These are phyloP conservation scores for Jaculus jaculus DNA, from an alignment of 2,113 vertebrate species.

Conservation along the genomic window DNA sequence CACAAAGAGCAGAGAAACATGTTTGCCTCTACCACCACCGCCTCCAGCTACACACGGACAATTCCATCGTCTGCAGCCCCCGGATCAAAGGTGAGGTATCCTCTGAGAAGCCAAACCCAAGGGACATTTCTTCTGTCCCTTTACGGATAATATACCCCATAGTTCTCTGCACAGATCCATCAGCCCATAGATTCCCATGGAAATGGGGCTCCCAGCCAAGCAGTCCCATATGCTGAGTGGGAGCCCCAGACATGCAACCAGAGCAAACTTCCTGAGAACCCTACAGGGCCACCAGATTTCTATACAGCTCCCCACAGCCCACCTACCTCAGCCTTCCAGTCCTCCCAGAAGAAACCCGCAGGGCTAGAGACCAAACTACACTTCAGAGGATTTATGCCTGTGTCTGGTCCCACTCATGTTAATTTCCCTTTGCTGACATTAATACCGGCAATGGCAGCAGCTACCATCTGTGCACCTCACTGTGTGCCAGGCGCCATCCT, in stretches of 20 bases:
- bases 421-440: background rate
- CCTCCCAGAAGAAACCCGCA: background rate
- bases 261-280: slow-evolving; percentile 50
- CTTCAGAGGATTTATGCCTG: background rate
- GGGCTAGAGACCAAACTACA: background rate
- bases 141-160: slow-evolving; percentile 18
- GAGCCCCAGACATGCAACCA: slow-evolving; percentile 18
- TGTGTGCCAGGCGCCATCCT: background rate
- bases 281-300: slow-evolving; percentile 16
- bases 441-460: background rate
- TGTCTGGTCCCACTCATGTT: background rate
- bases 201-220: slow-evolving; percentile 50
- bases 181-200: slow-evolving; percentile 42
- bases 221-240: slow-evolving; percentile 51
- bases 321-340: background rate
- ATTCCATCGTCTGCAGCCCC: background rate
- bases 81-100: background rate
- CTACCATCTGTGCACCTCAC: background rate
- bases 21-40: background rate
- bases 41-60: background rate
- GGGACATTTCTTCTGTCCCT: background rate
- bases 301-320: background rate
- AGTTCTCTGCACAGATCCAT: slow-evolving; percentile 33
- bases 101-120: background rate
- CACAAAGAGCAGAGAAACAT: background rate